These are phyloP conservation scores for Heterohyrax brucei DNA, from an alignment of 2,797 vertebrate genomes.

Conservation along the genomic window DNA sequence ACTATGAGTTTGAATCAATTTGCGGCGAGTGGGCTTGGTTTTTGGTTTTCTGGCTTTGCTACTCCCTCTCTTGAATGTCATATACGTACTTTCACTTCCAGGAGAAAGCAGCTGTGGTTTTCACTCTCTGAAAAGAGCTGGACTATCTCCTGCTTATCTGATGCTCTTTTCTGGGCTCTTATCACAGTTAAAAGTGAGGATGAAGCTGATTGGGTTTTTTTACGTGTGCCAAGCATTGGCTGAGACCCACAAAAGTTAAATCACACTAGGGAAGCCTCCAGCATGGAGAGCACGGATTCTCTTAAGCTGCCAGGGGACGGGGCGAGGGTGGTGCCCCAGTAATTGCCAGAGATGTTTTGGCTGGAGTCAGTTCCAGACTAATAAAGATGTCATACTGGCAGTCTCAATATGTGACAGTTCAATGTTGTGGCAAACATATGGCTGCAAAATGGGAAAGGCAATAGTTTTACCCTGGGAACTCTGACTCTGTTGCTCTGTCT, in stretches of 20 bases:
- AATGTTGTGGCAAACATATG: constrained; percentile 38
- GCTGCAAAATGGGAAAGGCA: constrained; percentile 17
- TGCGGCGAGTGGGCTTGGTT: too few relatives aligned
- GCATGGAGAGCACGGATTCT: neutral
- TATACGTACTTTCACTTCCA: neutral
- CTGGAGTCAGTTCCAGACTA: constrained; percentile 7
- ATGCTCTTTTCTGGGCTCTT: constrained; percentile 52
- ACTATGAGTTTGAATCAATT: too few relatives aligned
- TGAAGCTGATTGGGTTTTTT: constrained; percentile 35
- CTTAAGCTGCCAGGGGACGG: neutral
- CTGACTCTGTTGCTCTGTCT: neutral
- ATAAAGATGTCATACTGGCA: constrained; percentile 40
- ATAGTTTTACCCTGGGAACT: neutral
- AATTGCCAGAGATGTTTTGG: constrained; percentile 1
- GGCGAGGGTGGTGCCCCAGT: neutral
- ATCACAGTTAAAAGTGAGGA: constrained; percentile 42
- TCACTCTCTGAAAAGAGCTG: constrained; percentile 26
- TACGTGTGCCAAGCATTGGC: neutral
- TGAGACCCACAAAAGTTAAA: neutral
- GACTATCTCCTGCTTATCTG: constrained; percentile 32
- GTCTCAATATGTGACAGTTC: constrained; percentile 47
- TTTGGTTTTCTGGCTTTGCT: neutral
- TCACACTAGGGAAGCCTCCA: neutral
- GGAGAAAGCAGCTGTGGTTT: constrained; percentile 11
- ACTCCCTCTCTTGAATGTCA: constrained; percentile 24